These are phyloP conservation scores for Columba guinea DNA, from an alignment of 2,797 vertebrate species.

Conservation along the genomic window DNA sequence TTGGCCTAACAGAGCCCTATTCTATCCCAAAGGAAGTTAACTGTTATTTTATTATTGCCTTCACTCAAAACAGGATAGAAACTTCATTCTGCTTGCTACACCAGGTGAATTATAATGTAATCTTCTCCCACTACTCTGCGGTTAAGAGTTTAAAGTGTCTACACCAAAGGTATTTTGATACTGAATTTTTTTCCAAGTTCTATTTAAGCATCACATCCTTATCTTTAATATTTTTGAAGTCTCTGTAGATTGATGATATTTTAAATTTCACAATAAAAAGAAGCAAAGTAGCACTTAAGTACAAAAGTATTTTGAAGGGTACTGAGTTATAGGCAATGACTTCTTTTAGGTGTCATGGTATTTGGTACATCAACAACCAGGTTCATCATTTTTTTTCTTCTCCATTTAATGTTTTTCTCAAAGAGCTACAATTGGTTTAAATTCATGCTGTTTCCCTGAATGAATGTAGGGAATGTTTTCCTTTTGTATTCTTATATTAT, in stretches of 20 bases:
- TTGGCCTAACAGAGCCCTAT: not conserved
- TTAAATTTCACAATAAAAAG: not conserved
- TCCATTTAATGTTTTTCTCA: not conserved
- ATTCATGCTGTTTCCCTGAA: not conserved
- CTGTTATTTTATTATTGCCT: not conserved
- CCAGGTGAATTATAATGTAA: not conserved
- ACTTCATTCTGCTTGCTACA: not conserved
- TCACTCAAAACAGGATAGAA: not conserved
- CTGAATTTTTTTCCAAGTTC: not conserved
- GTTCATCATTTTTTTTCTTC: not conserved
- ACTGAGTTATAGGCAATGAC: not conserved
- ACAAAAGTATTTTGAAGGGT: not conserved
- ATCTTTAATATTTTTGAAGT: not conserved
- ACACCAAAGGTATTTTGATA: not conserved
- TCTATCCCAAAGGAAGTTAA: not conserved
- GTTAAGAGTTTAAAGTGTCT: not conserved
- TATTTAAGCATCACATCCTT: not conserved
- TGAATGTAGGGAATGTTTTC: not conserved
- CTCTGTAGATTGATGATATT: not conserved
- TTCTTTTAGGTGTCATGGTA: not conserved
- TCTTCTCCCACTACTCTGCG: not conserved
- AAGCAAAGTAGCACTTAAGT: rapidly evolving
- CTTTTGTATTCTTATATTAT: not conserved
- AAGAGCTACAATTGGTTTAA: not conserved
- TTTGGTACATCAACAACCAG: not conserved